Evolutionary conservation across 2,888 invertebrate genomes (phyloP).

Genomic region (Aspidiotus destructor): DNA sequence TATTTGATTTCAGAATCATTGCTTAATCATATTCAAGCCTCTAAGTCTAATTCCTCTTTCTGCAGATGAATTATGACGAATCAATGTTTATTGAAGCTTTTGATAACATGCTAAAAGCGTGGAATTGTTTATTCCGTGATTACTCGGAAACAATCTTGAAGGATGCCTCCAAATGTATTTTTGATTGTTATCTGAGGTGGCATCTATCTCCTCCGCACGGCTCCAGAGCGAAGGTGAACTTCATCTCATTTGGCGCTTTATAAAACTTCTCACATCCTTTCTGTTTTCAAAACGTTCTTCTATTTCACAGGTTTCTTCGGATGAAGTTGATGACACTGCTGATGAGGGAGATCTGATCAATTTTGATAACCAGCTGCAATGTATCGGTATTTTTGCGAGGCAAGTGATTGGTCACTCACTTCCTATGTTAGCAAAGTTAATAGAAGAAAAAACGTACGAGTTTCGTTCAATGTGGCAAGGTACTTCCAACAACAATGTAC

Average conservation of each 20-base stretch:
- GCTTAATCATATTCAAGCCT: too few relatives aligned
- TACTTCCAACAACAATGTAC: constrained; percentile 39
- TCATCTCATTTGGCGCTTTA: too few relatives aligned
- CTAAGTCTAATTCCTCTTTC: constrained; percentile 17
- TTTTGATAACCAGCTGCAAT: constrained; percentile 56
- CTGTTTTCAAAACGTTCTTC: background rate
- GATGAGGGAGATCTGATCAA: constrained; percentile 58
- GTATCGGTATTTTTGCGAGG: constrained; percentile 53
- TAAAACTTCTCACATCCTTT: background rate
- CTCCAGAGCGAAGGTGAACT: constrained; percentile 48
- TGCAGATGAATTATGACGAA: constrained; percentile 45
- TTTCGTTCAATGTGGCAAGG: constrained; percentile 43
- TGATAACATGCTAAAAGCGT: constrained; percentile 57
- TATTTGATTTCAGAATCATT: background rate
- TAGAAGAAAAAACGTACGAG: constrained; percentile 55
- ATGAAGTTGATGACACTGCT: constrained; percentile 57
- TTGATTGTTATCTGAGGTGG: constrained; percentile 68
- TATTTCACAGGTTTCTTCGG: constrained; percentile 16
- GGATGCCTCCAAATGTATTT: constrained; percentile 51
- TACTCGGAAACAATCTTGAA: constrained; percentile 43
- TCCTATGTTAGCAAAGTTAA: constrained; percentile 55
- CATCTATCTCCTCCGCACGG: constrained; percentile 76
- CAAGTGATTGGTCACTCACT: constrained; percentile 54
- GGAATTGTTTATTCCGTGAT: constrained; percentile 45
- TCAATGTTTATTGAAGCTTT: constrained; percentile 57